Percentiles rank a stretch among this genome's conserved stretches.
These are phyloP conservation scores for Anas platyrhynchos DNA, from an alignment of 2,113 vertebrate species.

Conservation along the genomic window DNA sequence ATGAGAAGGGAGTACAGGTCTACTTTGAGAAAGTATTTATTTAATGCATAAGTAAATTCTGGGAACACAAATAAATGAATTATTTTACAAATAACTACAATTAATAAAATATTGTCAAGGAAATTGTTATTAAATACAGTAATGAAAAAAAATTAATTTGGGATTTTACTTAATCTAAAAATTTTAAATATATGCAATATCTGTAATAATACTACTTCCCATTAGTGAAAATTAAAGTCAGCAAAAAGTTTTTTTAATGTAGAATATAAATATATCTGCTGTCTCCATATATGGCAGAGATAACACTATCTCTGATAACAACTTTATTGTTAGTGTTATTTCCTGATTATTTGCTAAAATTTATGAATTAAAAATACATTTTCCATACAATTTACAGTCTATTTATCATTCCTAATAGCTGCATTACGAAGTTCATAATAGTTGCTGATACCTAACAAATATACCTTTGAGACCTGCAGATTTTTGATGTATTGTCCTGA, in stretches of 20 bases:
- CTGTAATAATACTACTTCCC: not conserved
- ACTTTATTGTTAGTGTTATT: not conserved
- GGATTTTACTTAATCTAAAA: not conserved
- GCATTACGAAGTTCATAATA: not conserved
- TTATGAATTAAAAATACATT: not conserved
- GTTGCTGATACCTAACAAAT: not conserved
- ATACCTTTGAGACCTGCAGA: not conserved
- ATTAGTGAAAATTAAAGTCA: not conserved
- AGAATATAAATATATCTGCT: not conserved
- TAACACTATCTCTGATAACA: too few species aligned
- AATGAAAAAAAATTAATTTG: not conserved
- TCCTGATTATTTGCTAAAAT: not conserved
- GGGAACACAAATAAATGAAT: not conserved
- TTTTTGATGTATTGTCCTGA: conserved; percentile 18
- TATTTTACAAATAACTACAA: not conserved
- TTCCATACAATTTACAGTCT: not conserved
- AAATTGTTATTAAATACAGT: not conserved
- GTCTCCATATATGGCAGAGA: not conserved
- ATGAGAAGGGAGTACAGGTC: not conserved
- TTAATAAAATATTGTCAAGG: not conserved
- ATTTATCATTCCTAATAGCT: not conserved
- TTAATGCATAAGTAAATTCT: not conserved
- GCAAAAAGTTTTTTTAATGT: not conserved
- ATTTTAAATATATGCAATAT: not conserved
- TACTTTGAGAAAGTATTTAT: not conserved